A percentile compares a stretch with the other conserved stretches of the same genome.
Evolutionary conservation across 1,140 invertebrate species (phyloP).

Genomic region (Drosophila parabipectinata): DNA sequence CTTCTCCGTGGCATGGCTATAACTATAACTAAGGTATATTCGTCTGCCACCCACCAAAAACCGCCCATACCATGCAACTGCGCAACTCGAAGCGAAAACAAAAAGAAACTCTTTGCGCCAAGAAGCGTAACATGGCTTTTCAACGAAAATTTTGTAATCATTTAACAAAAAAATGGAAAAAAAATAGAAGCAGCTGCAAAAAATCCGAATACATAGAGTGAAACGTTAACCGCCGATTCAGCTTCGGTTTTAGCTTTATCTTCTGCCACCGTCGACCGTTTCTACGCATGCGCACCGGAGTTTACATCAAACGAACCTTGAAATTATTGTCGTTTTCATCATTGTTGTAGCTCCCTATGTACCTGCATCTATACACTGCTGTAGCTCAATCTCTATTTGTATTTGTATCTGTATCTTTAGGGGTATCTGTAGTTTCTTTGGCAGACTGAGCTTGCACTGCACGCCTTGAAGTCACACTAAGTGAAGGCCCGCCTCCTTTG

Average conservation of each 20-base stretch:
- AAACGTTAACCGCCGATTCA: constrained; percentile 55
- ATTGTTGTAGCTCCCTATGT: constrained; percentile 54
- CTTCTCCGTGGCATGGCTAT: constrained; percentile 40
- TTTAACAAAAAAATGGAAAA: constrained; percentile 59
- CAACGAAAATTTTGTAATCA: constrained; percentile 82
- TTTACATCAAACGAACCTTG: constrained; percentile 83
- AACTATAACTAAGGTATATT: constrained; percentile 20
- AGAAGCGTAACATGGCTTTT: constrained; percentile 82
- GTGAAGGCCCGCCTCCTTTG: constrained; percentile 35
- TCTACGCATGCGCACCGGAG: constrained; percentile 71
- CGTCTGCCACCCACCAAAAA: constrained; percentile 7
- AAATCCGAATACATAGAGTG: constrained; percentile 44
- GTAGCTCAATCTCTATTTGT: constrained; percentile 7
- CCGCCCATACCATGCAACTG: constrained; percentile 68
- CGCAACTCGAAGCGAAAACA: constrained; percentile 60
- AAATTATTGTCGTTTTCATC: constrained; percentile 84
- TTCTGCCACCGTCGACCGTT: constrained; percentile 21
- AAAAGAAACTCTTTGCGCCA: constrained; percentile 76
- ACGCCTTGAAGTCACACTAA: constrained; percentile 62
- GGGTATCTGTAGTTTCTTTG: constrained; percentile 56
- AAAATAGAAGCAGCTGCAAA: constrained; percentile 48
- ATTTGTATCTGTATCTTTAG: constrained; percentile 7
- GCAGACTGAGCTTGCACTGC: constrained; percentile 32
- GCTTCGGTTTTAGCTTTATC: constrained; percentile 40
- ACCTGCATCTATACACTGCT: constrained; percentile 17